Conservation (phyloP, 2,888 invertebrate species). For the Leptinotarsa juncta region DNA sequence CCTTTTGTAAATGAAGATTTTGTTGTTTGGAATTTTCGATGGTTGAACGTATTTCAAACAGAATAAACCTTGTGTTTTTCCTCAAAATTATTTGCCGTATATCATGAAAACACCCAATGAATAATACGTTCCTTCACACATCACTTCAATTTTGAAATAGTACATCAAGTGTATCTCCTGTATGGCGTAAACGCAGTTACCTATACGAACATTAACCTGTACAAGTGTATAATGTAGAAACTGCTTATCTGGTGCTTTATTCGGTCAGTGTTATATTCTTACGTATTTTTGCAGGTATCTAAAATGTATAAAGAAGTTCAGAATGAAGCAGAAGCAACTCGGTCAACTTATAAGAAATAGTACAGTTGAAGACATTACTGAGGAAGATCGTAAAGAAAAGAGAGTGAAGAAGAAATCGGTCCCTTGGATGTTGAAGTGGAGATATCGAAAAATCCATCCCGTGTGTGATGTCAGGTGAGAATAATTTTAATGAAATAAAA, state of each 20-base stretch:
- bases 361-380: conserved; percentile 16
- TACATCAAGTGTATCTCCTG: conserved; percentile 34
- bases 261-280: not conserved
- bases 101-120: not conserved
- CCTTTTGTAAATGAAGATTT: too few species aligned
- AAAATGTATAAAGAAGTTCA: conserved; percentile 43
- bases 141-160: conserved; percentile 25
- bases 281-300: conserved; percentile 42
- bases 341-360: conserved; percentile 24
- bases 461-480: conserved; percentile 41
- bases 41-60: too few species aligned
- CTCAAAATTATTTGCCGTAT: too few species aligned
- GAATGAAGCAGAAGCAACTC: conserved; percentile 41
- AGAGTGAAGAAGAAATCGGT: conserved; percentile 28
- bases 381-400: conserved; percentile 27
- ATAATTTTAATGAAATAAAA: not conserved
- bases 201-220: not conserved
- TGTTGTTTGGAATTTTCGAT: too few species aligned
- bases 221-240: conserved; percentile 8
- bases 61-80: too few species aligned
- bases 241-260: conserved; percentile 26
- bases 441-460: conserved; percentile 39
- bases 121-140: conserved; percentile 15
- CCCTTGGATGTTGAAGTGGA: conserved; percentile 45
- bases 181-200: conserved; percentile 15